phyloP scores from a whole-genome alignment of 2,797 vertebrate genomes.

The Ataeniobius toweri region DNA sequence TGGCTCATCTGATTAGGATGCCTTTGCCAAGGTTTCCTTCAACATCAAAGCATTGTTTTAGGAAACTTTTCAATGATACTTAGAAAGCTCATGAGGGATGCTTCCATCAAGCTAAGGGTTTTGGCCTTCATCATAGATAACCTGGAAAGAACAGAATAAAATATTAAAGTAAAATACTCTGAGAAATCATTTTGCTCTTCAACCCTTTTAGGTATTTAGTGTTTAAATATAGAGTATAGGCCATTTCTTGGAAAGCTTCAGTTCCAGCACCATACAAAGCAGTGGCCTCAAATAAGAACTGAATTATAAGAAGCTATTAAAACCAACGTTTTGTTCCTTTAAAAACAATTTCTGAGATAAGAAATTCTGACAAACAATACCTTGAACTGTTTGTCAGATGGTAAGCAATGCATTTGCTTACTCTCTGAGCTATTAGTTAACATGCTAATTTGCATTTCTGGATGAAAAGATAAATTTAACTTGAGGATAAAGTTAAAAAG shows the following conservation, averaged over 20 bases:
- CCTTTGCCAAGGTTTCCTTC: conserved; percentile 16
- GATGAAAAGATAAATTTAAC: neutral
- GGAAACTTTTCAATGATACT: neutral
- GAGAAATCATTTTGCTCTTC: neutral
- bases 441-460: neutral
- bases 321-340: neutral
- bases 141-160: neutral
- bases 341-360: neutral
- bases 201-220: neutral
- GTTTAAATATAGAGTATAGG: neutral
- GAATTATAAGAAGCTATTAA: neutral
- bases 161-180: neutral
- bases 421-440: neutral
- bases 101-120: neutral
- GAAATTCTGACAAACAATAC: neutral
- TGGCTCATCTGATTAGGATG: conserved; percentile 9
- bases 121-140: neutral
- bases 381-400: neutral
- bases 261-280: neutral
- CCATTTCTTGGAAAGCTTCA: neutral
- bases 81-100: neutral
- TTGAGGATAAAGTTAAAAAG: neutral
- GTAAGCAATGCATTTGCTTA: neutral
- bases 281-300: neutral
- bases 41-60: conserved; percentile 16